Evolutionary conservation across 2,888 invertebrate genomes (phyloP).

Genomic region (Hemithea aestivaria): DNA sequence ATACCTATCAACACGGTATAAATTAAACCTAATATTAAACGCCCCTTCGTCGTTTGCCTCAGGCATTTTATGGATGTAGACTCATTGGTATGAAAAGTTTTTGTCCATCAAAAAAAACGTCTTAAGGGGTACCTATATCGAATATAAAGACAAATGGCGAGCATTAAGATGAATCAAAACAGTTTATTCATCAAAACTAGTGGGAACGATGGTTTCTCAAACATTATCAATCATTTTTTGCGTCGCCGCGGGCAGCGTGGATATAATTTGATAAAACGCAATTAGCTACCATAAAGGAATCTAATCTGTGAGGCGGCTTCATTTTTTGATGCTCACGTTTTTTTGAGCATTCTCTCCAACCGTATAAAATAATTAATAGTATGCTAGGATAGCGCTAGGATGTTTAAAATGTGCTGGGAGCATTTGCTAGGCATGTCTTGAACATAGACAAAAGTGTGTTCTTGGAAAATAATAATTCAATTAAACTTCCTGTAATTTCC

Average conservation of each 20-base stretch:
- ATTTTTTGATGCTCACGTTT: conserved; percentile 62
- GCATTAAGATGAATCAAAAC: conserved; percentile 70
- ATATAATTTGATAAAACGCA: conserved; percentile 79
- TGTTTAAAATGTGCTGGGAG: neutral
- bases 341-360: conserved; percentile 54
- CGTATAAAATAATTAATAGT: conserved; percentile 37
- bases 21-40: no score
- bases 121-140: neutral
- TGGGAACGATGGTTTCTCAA: conserved; percentile 59
- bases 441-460: no score
- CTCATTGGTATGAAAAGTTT: no score
- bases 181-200: conserved; percentile 76
- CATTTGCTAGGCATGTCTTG: no score
- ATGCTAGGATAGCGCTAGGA: conserved; percentile 3
- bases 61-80: conserved; percentile 1
- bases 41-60: no score
- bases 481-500: no score
- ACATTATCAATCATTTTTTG: conserved; percentile 71
- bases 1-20: neutral
- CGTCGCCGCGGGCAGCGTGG: conserved; percentile 48
- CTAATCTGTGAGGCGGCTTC: conserved; percentile 69
- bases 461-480: no score
- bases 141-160: conserved; percentile 51
- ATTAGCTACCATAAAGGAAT: conserved; percentile 79
- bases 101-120: no score